Percentiles rank a stretch among this genome's conserved stretches.
Evolutionary conservation across 2,888 invertebrate genomes (phyloP).

Genomic region (Pristionchus mayeri): DNA sequence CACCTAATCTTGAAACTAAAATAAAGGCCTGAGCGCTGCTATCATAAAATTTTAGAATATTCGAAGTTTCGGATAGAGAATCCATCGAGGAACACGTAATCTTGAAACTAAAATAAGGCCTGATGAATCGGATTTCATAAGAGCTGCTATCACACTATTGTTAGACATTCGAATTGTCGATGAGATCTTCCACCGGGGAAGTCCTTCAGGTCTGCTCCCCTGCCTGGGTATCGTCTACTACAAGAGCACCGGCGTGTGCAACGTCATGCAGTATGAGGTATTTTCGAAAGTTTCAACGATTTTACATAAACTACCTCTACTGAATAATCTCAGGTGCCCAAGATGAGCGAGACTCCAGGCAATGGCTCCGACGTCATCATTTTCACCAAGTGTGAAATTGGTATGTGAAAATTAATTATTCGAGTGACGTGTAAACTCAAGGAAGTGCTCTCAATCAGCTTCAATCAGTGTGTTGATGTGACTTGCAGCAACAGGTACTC

Average conservation of each 20-base stretch:
- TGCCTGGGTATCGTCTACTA: constrained; percentile 39
- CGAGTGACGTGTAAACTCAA: neutral
- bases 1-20: too few relatives aligned
- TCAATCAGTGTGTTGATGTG: neutral
- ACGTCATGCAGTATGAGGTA: constrained; percentile 42
- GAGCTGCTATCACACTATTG: too few relatives aligned
- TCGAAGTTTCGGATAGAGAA: too few relatives aligned
- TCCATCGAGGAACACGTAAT: too few relatives aligned
- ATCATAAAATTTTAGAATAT: too few relatives aligned
- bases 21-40: too few relatives aligned
- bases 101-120: too few relatives aligned
- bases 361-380: neutral
- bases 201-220: neutral
- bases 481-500: neutral
- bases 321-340: neutral
- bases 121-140: too few relatives aligned
- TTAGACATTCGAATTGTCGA: too few relatives aligned
- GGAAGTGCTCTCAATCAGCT: neutral
- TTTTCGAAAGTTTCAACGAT: too few relatives aligned
- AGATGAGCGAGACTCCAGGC: neutral
- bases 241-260: neutral
- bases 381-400: constrained; percentile 1
- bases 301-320: neutral
- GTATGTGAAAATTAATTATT: neutral
- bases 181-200: neutral